phyloP scores from a whole-genome alignment of 2,888 invertebrate genomes.

The Chrysotoxum bicinctum region DNA sequence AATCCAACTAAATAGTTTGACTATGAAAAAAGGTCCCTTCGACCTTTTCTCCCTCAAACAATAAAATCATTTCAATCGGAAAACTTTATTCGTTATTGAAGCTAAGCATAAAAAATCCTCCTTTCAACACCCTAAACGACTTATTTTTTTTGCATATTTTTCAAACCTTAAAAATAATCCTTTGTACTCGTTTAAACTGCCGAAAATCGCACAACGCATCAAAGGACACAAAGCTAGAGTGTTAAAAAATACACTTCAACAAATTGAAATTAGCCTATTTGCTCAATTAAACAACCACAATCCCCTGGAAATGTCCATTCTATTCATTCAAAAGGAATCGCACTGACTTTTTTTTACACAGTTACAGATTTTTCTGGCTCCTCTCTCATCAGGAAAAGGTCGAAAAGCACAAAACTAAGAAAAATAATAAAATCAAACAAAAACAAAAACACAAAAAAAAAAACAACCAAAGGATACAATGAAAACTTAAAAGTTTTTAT shows the following conservation, averaged over 20 bases:
- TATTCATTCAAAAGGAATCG: conserved; percentile 39
- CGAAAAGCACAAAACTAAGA: conserved; percentile 21
- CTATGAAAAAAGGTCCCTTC: not conserved
- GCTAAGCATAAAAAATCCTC: conserved; percentile 1
- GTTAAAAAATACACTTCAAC: conserved; percentile 62
- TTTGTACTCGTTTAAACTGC: not conserved
- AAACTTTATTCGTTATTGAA: conserved; percentile 28
- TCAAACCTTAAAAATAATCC: conserved; percentile 6
- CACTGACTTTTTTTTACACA: conserved; percentile 20
- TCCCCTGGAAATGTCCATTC: conserved; percentile 49
- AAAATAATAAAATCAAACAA: conserved; percentile 30
- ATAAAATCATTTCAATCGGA: conserved; percentile 20
- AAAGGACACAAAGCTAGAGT: conserved; percentile 55
- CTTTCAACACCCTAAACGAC: conserved; percentile 1
- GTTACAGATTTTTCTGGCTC: conserved; percentile 3
- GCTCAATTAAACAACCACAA: conserved; percentile 70
- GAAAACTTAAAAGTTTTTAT: conserved; percentile 60
- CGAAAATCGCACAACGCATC: conserved; percentile 31
- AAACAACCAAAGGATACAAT: conserved; percentile 48
- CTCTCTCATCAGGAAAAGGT: not conserved
- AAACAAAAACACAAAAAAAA: not conserved
- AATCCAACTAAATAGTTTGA: not conserved
- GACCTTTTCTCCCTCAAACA: conserved; percentile 10
- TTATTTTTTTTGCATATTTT: not conserved
- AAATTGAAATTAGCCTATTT: conserved; percentile 72